These are phyloP conservation scores for Pterocles burchelli DNA, from an alignment of 2,113 vertebrate genomes.

Conservation along the genomic window DNA sequence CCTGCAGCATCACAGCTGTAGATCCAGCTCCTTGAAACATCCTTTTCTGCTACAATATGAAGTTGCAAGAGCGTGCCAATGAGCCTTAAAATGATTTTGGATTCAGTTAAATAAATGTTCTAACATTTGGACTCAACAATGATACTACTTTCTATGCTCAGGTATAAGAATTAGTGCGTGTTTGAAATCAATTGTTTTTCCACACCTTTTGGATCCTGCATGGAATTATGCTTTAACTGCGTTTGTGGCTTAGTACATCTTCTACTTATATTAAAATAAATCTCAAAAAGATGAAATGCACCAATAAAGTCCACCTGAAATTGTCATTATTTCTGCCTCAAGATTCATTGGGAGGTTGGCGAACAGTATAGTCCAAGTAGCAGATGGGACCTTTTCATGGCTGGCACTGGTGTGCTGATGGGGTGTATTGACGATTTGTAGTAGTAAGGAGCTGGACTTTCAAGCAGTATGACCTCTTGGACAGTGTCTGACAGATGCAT, in stretches of 20 bases:
- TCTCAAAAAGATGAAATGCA: background rate
- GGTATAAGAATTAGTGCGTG: background rate
- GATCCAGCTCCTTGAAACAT: background rate
- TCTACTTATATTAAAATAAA: background rate
- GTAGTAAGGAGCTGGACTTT: background rate
- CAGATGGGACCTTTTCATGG: background rate
- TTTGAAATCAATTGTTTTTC: background rate
- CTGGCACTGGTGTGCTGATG: background rate
- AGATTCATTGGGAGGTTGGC: background rate
- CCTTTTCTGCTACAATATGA: background rate
- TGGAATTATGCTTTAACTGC: background rate
- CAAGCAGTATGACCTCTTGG: background rate
- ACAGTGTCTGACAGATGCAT: background rate
- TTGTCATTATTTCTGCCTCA: background rate
- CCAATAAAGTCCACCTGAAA: background rate
- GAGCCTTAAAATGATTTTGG: background rate
- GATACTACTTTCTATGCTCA: background rate
- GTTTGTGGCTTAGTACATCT: background rate
- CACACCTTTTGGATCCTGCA: background rate
- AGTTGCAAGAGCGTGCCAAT: background rate
- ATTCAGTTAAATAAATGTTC: background rate
- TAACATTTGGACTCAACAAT: background rate
- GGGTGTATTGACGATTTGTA: background rate
- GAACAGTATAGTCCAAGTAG: background rate
- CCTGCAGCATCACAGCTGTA: background rate